Conservation (phyloP, 1,140 invertebrate species). For the Zaprionus capensis region DNA sequence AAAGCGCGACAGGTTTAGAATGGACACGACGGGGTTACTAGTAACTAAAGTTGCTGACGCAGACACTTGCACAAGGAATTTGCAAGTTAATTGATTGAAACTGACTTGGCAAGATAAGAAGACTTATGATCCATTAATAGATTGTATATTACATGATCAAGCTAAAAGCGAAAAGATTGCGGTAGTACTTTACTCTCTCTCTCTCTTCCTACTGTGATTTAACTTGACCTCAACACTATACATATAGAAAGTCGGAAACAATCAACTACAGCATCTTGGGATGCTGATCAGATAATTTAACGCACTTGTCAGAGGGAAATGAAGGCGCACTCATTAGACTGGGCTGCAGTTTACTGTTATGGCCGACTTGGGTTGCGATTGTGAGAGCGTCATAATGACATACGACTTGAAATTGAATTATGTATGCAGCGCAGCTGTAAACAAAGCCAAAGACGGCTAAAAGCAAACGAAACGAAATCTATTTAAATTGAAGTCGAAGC, state of each 20-base stretch:
- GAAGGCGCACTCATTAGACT: slow-evolving; percentile 15
- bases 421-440: slow-evolving; percentile 49
- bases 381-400: slow-evolving; percentile 42
- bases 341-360: slow-evolving; percentile 28
- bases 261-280: background rate
- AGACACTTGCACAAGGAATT: background rate
- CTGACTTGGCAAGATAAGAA: background rate
- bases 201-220: background rate
- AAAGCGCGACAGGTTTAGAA: slow-evolving; percentile 3
- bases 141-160: background rate
- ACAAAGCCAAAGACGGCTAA: slow-evolving; percentile 30
- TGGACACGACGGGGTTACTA: background rate
- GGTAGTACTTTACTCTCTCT: too few species aligned
- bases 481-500: slow-evolving; percentile 69
- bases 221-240: background rate
- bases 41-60: background rate
- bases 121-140: background rate
- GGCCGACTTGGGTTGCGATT: slow-evolving; percentile 17
- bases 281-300: background rate
- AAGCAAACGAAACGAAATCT: slow-evolving; percentile 57
- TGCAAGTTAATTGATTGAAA: background rate
- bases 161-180: too few species aligned
- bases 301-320: background rate
- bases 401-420: slow-evolving; percentile 65
- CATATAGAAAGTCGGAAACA: background rate